These are phyloP conservation scores for Leucania comma DNA, from an alignment of 2,888 invertebrate genomes.

Conservation along the genomic window DNA sequence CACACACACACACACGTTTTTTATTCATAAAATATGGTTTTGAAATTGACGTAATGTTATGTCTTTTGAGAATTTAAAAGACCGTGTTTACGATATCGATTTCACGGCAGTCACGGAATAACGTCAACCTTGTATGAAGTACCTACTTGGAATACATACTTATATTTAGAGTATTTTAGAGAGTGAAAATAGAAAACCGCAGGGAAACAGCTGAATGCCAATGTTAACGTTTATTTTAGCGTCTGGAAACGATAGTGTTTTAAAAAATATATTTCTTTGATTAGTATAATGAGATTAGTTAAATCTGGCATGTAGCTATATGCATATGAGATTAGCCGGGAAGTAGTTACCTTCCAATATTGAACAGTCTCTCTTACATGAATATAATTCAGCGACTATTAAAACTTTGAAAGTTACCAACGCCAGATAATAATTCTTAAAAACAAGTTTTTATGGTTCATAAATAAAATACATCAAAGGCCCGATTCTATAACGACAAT, in stretches of 20 bases:
- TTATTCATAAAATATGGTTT: not conserved
- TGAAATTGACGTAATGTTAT: conserved; percentile 38
- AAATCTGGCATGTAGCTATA: conserved; percentile 1
- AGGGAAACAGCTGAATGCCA: conserved; percentile 87
- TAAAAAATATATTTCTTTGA: conserved; percentile 42
- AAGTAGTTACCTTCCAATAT: conserved; percentile 15
- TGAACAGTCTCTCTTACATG: conserved; percentile 33
- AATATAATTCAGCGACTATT: conserved; percentile 55
- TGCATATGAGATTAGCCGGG: not conserved
- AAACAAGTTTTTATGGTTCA: conserved; percentile 58
- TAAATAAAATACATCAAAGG: conserved; percentile 64
- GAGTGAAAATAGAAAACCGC: conserved; percentile 85
- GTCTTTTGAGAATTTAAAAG: conserved; percentile 62
- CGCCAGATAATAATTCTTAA: conserved; percentile 58
- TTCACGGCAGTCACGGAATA: conserved; percentile 73
- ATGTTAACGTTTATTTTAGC: conserved; percentile 85
- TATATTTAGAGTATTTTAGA: conserved; percentile 82
- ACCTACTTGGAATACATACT: conserved; percentile 65
- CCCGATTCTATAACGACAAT: conserved; percentile 37
- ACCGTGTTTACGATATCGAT: conserved; percentile 71
- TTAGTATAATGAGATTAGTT: conserved; percentile 26
- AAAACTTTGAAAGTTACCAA: conserved; percentile 50
- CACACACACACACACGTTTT: not conserved
- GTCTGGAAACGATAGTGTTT: conserved; percentile 68
- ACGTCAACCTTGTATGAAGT: conserved; percentile 82